These are phyloP conservation scores for Stomatorhinus walkeri DNA, from an alignment of 2,797 vertebrate species.

Conservation along the genomic window DNA sequence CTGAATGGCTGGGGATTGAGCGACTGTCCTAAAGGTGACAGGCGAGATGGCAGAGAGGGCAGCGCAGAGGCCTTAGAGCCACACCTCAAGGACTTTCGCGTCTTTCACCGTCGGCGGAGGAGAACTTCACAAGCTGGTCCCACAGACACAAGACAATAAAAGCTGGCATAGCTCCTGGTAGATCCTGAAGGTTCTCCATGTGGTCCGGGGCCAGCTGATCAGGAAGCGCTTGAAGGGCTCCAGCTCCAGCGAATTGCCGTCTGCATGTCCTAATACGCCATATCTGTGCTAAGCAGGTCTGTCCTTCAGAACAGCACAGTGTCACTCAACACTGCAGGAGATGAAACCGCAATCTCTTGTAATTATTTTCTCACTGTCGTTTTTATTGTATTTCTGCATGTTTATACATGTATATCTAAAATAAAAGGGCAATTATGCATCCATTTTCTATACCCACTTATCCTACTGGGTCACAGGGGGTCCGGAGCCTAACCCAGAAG, in stretches of 20 bases:
- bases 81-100: not conserved
- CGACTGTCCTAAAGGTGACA: not conserved
- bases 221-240: not conserved
- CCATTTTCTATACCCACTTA: too few species aligned
- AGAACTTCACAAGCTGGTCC: not conserved
- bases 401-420: not conserved
- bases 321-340: not conserved
- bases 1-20: not conserved
- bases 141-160: not conserved
- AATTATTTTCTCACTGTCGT: not conserved
- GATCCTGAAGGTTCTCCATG: not conserved
- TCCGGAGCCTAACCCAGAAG: too few species aligned
- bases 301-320: not conserved
- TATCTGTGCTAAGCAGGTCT: not conserved
- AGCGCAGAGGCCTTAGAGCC: not conserved
- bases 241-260: not conserved
- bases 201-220: not conserved
- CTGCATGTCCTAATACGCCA: not conserved
- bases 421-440: not conserved
- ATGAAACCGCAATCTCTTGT: not conserved
- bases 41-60: not conserved
- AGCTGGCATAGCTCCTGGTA: not conserved
- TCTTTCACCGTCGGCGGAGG: not conserved
- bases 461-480: too few species aligned
- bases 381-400: not conserved